Conservation (phyloP, 2,797 vertebrate genomes). For the Microctenopoma steveboyesi region DNA sequence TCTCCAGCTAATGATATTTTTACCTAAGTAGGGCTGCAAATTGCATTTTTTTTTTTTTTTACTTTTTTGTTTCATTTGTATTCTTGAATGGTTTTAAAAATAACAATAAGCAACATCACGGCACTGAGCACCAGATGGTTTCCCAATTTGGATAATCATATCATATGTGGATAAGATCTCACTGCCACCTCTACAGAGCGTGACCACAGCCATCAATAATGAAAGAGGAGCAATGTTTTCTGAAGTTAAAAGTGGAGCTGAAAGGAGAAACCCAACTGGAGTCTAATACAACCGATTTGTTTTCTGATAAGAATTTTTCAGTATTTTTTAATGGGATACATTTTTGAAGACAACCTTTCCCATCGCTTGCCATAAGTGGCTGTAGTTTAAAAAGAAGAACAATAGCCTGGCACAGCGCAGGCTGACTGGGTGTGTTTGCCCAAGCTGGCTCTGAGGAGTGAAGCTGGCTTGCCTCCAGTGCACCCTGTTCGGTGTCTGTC, state of each 20-base stretch:
- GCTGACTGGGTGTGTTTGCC: slow-evolving; percentile 34
- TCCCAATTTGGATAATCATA: slow-evolving; percentile 51
- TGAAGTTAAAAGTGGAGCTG: slow-evolving; percentile 53
- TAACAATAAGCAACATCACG: slow-evolving; percentile 12
- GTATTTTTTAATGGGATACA: slow-evolving; percentile 32
- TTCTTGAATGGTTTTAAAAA: slow-evolving; percentile 39
- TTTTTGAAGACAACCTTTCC: slow-evolving; percentile 38
- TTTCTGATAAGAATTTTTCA: slow-evolving; percentile 54
- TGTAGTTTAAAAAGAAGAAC: slow-evolving; percentile 27
- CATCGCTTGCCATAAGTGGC: slow-evolving; percentile 27
- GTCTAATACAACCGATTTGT: slow-evolving; percentile 37
- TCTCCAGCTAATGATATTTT: slow-evolving; percentile 60
- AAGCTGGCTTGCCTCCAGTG: slow-evolving; percentile 16
- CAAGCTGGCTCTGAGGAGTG: slow-evolving; percentile 41
- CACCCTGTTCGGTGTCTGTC: slow-evolving; percentile 9
- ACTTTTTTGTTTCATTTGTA: slow-evolving; percentile 15
- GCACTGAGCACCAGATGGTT: slow-evolving; percentile 57
- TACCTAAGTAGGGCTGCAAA: slow-evolving; percentile 34
- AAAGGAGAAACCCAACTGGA: slow-evolving; percentile 44
- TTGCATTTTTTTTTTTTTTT: slow-evolving; percentile 5
- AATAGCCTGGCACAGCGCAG: slow-evolving; percentile 40
- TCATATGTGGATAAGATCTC: slow-evolving; percentile 53
- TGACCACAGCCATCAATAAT: slow-evolving; percentile 47
- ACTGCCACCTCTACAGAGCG: slow-evolving; percentile 15
- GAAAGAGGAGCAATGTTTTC: slow-evolving; percentile 33